A percentile compares a stretch with the other conserved stretches of the same genome.
These are phyloP conservation scores for Pelodiscus sinensis DNA, from an alignment of 2,113 vertebrate genomes.

Conservation along the genomic window DNA sequence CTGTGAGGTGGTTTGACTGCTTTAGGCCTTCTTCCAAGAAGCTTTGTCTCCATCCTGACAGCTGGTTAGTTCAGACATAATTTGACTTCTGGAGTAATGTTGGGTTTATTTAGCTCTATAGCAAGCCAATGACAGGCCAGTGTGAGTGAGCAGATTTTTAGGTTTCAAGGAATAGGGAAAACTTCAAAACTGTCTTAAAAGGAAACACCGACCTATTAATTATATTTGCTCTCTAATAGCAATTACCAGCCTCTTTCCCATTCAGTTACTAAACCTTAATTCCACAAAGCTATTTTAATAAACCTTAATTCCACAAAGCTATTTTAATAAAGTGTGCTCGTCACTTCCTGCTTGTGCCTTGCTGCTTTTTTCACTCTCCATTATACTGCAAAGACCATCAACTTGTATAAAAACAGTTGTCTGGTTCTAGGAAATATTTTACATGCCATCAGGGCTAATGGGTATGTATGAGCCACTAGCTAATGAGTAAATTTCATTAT, in stretches of 20 bases:
- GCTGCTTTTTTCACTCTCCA: not conserved
- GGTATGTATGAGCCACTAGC: not conserved
- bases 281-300: conserved; percentile 18
- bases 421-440: conserved; percentile 16
- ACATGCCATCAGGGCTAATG: not conserved
- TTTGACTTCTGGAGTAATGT: not conserved
- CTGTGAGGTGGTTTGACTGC: not conserved
- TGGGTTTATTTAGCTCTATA: not conserved
- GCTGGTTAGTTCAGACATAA: not conserved
- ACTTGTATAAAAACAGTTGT: not conserved
- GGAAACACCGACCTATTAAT: not conserved
- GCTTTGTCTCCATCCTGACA: not conserved
- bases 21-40: not conserved
- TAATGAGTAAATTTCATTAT: conserved; percentile 16
- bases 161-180: not conserved
- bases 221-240: not conserved
- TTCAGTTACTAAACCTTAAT: not conserved
- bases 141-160: not conserved
- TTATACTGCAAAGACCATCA: not conserved
- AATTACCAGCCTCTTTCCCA: not conserved
- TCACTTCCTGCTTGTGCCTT: not conserved
- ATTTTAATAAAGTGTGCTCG: conserved; percentile 10
- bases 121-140: not conserved
- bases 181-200: not conserved
- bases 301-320: not conserved